These are phyloP conservation scores for Styela plicata DNA, from an alignment of 23 tunicate species.

Conservation along the genomic window DNA sequence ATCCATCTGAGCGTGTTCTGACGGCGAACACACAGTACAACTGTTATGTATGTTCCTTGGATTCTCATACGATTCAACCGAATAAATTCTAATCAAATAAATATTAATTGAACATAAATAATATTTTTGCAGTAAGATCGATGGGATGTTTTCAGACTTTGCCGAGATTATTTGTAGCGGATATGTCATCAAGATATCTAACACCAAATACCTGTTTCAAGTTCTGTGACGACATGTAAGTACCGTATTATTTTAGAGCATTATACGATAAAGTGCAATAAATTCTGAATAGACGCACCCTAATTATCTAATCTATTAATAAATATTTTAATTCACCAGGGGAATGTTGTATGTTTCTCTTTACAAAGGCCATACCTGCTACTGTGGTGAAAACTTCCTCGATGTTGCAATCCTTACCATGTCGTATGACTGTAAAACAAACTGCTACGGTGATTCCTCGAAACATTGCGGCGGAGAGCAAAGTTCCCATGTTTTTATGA, in stretches of 20 bases:
- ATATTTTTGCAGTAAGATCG: neutral
- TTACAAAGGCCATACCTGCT: neutral
- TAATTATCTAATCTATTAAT: neutral
- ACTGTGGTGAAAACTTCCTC: neutral
- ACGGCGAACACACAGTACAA: too few species aligned
- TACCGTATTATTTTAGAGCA: too few species aligned
- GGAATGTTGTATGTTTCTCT: neutral
- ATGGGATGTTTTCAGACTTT: slow-evolving; percentile 10
- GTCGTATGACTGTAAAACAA: neutral
- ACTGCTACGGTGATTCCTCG: neutral
- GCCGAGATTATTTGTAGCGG: neutral
- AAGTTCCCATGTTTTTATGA: neutral
- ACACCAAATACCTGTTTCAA: neutral
- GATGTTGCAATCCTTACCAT: neutral
- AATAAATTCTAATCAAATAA: too few species aligned
- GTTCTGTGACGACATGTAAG: slow-evolving; percentile 3
- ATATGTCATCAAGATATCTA: neutral
- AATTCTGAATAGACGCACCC: neutral
- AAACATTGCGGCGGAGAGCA: neutral
- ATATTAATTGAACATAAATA: too few species aligned
- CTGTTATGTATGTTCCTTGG: too few species aligned
- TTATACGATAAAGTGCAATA: too few species aligned
- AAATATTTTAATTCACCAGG: neutral
- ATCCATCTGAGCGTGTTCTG: too few species aligned
- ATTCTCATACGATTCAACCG: too few species aligned